These are phyloP conservation scores for Taenaris catops DNA, from an alignment of 2,888 invertebrate species.

Conservation along the genomic window DNA sequence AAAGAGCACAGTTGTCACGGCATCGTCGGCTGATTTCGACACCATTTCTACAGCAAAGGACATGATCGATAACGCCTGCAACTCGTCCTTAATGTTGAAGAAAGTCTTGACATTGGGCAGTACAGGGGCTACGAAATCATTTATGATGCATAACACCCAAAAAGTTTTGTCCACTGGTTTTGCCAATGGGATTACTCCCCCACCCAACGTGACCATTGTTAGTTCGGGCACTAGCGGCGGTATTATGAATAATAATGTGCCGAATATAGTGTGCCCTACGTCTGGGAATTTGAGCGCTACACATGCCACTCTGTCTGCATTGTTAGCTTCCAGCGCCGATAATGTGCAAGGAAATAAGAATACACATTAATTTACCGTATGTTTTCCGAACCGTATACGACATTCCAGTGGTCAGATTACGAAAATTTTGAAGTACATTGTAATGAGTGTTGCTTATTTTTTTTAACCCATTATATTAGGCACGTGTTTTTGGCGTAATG, in stretches of 20 bases:
- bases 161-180: conserved; percentile 69
- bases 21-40: conserved; percentile 51
- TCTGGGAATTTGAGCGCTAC: conserved; percentile 69
- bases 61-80: conserved; percentile 74
- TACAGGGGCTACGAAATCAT: conserved; percentile 63
- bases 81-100: conserved; percentile 74
- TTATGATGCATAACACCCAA: conserved; percentile 75
- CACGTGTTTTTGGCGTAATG: too few relatives aligned
- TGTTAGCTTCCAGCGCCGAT: conserved; percentile 52
- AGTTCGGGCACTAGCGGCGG: conserved; percentile 58
- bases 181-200: conserved; percentile 62
- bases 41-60: conserved; percentile 70
- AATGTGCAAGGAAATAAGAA: conserved; percentile 29
- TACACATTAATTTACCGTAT: too few relatives aligned
- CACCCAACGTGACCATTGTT: conserved; percentile 71
- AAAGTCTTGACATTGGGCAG: conserved; percentile 72
- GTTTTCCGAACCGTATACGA: too few relatives aligned
- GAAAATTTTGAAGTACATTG: too few relatives aligned
- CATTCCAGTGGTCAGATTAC: too few relatives aligned
- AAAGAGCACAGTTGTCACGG: conserved; percentile 50
- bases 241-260: conserved; percentile 41
- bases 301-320: conserved; percentile 68
- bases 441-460: too few relatives aligned
- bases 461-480: too few relatives aligned
- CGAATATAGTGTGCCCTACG: conserved; percentile 50